phyloP scores from a whole-genome alignment of 2,797 vertebrate species.

The Centroberyx gerrardi region DNA sequence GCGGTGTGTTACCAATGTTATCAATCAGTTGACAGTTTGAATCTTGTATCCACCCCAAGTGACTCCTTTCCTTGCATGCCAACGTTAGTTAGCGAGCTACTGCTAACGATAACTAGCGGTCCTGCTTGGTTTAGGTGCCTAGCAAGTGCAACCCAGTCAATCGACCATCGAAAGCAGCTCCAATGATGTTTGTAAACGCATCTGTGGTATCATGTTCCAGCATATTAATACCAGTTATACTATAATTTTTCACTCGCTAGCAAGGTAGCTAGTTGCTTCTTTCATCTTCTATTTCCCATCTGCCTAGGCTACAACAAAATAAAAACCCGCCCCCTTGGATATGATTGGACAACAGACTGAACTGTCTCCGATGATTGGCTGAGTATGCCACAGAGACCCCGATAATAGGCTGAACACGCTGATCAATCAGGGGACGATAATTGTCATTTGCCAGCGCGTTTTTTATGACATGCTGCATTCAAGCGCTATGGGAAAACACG shows the following conservation, averaged over 20 bases:
- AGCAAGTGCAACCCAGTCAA: not conserved
- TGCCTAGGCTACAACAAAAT: constrained; percentile 26
- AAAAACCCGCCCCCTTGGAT: not conserved
- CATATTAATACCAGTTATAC: not conserved
- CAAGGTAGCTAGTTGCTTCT: constrained; percentile 7
- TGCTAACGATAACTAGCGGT: not conserved
- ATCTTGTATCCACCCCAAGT: constrained; percentile 2
- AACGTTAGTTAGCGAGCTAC: constrained; percentile 59
- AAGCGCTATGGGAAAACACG: accelerated
- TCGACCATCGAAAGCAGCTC: too few relatives aligned
- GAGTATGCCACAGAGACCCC: accelerated
- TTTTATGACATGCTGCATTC: constrained; percentile 46
- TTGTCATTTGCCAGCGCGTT: constrained; percentile 3
- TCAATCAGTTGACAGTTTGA: constrained; percentile 29
- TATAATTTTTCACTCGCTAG: not conserved
- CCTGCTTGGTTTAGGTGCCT: not conserved
- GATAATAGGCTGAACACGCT: constrained; percentile 27
- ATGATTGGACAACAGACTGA: constrained; percentile 57
- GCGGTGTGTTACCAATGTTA: not conserved
- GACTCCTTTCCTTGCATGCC: constrained; percentile 56
- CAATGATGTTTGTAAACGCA: not conserved
- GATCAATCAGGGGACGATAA: not conserved
- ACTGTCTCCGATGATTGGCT: constrained; percentile 46
- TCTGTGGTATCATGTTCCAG: not conserved
- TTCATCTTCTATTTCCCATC: constrained; percentile 24